Evolutionary conservation across 2,888 invertebrate genomes (phyloP), one percentile per base, ranked within the genome.

Genomic region (Peribatodes rhomboidaria): DNA sequence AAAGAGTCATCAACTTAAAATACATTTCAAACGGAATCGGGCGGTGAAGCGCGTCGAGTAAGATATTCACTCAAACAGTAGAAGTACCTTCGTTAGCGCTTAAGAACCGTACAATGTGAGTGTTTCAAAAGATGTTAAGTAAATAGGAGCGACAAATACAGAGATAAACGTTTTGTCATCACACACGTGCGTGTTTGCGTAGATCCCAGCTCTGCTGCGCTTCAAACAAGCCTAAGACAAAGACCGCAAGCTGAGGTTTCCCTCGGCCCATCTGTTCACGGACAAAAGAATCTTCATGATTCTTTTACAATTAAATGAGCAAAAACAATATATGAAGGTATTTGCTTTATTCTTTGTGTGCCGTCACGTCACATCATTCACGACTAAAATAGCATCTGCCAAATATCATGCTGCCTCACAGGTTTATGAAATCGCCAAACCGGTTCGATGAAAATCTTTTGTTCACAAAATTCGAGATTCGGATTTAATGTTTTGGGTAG

Each of bases 121-220:
- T 71, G 62, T 76, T 73, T 67, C 58, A 74, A 79, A 80, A 80
- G 75, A 79, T 80, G 81, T 80, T 79, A 80, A 77, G 77, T 73
- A 82, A 84, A 86, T 79, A 81, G 65, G 69, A 75, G 69, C 73
- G 58, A 72, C 76, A 81, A 81, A 88, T 84, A 87, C 84, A 84
- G 83, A 78, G 78, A 76, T 75, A 86, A 87, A 79, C 70, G 78
- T 81, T 83, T 82, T 84, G 82, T 86, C 79, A 80, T 77, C 65
- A 82, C 78, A 81, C 88, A 89, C 86, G 86, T 87, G 88, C 82
- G 80, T 87, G 80, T 83, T 85, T 86, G 81, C 76, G 73, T 77
- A 78, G 75, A 81, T 79, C 76, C 70, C 75, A 61, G 72, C 68
- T 73, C 71, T 71, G 68, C 68, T 73, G 69, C 73, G 71, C 72